Evolutionary conservation across 2,113 vertebrate species (phyloP).

Genomic region (Alligator sinensis): DNA sequence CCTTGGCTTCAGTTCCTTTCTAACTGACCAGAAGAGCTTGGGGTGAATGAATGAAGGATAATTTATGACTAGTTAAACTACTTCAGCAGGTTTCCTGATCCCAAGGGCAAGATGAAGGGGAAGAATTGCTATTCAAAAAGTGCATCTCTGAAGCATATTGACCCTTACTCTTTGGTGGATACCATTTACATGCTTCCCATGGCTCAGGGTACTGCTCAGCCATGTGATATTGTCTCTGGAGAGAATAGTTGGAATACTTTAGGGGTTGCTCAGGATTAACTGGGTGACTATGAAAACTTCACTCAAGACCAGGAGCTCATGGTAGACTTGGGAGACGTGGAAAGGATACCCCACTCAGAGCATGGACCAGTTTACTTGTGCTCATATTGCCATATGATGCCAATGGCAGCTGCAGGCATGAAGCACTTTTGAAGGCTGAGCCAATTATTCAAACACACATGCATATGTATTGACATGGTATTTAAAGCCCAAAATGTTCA

Average conservation of each 20-base stretch:
- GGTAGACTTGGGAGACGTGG: not conserved
- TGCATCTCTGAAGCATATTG: too few species aligned
- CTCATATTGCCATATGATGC: too few species aligned
- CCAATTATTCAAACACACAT: too few species aligned
- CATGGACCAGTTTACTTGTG: too few species aligned
- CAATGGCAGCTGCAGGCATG: not conserved
- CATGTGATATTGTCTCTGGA: not conserved
- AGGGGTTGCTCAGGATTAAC: not conserved
- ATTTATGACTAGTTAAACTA: not conserved
- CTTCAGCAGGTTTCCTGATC: not conserved
- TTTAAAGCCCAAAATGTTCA: not conserved
- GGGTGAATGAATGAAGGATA: not conserved
- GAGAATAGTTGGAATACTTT: not conserved
- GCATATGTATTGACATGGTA: too few species aligned
- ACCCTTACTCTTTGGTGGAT: not conserved
- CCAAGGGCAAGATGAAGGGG: not conserved
- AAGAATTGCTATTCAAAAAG: not conserved
- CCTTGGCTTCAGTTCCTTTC: not conserved
- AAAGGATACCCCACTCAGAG: not conserved
- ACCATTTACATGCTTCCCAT: not conserved
- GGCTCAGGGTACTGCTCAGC: not conserved
- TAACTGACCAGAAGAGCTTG: not conserved
- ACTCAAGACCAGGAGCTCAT: not conserved
- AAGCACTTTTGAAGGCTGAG: fast-evolving
- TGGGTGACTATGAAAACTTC: not conserved